Evolutionary conservation across 2,888 invertebrate species (phyloP).

Genomic region (Eledona agricola): DNA sequence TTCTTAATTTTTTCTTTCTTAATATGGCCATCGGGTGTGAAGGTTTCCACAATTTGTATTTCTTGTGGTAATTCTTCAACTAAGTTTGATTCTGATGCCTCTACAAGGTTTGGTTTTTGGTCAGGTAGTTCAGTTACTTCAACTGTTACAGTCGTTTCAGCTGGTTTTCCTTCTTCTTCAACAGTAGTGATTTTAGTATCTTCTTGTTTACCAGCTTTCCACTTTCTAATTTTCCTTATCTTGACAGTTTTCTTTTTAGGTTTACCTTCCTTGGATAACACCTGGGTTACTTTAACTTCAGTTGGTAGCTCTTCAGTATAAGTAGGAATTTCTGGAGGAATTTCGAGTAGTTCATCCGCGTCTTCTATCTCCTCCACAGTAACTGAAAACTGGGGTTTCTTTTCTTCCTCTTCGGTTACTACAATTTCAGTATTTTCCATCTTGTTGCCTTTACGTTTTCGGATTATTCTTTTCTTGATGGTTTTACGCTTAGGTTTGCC

Average conservation of each 20-base stretch:
- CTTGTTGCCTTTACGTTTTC: conserved; percentile 49
- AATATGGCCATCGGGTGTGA: conserved; percentile 59
- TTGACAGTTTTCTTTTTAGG: conserved; percentile 45
- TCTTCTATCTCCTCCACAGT: conserved; percentile 46
- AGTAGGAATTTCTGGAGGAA: conserved; percentile 17
- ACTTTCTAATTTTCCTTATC: conserved; percentile 46
- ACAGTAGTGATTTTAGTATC: conserved; percentile 51
- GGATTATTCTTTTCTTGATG: conserved; percentile 47
- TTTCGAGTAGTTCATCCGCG: conserved; percentile 45
- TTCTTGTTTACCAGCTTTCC: conserved; percentile 52
- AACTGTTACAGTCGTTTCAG: conserved; percentile 44
- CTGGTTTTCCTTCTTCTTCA: conserved; percentile 45
- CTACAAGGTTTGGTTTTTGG: conserved; percentile 29
- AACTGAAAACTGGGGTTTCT: conserved; percentile 44
- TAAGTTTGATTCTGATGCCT: conserved; percentile 45
- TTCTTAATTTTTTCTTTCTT: conserved; percentile 55
- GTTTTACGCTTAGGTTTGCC: conserved; percentile 44
- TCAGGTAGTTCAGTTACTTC: conserved; percentile 46
- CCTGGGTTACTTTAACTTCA: conserved; percentile 46
- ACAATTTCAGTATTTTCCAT: conserved; percentile 54
- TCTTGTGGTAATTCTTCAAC: conserved; percentile 55
- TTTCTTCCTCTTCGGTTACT: conserved; percentile 45
- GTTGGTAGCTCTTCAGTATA: conserved; percentile 47
- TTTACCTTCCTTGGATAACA: conserved; percentile 38
- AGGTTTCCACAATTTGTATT: conserved; percentile 47